Percentiles rank a stretch among this genome's conserved stretches.
Evolutionary conservation across 2,797 vertebrate species (phyloP).

Genomic region (Phoxinus dragarum): DNA sequence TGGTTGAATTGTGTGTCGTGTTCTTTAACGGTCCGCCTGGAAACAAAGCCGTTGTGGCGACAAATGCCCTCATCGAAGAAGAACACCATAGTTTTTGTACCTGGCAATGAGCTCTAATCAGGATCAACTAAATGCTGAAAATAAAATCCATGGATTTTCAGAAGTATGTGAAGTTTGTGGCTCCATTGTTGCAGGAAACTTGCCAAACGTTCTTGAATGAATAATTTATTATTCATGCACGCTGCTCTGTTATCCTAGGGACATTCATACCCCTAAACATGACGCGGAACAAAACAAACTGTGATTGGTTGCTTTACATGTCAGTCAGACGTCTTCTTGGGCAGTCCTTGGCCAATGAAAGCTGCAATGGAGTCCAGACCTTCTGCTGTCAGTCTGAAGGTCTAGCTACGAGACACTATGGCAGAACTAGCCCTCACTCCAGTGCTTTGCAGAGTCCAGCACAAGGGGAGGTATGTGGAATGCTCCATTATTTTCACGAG

Average conservation of each 20-base stretch:
- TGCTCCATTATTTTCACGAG: conserved; percentile 70
- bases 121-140: background rate
- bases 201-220: background rate
- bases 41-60: too few relatives aligned
- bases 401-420: background rate
- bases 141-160: background rate
- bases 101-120: background rate
- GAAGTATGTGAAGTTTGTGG: background rate
- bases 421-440: conserved; percentile 66
- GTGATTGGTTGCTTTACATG: background rate
- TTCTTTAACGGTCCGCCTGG: background rate
- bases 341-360: too few relatives aligned
- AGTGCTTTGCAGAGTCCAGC: conserved; percentile 67
- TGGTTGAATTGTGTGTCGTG: background rate
- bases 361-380: background rate
- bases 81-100: background rate
- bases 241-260: too few relatives aligned
- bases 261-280: background rate
- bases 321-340: background rate
- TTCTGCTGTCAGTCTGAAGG: background rate
- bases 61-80: background rate
- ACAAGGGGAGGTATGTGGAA: conserved; percentile 75
- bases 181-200: too few relatives aligned
- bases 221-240: background rate
- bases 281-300: background rate